A percentile compares a stretch with the other conserved stretches of the same genome.
Evolutionary conservation across 2,888 invertebrate species (phyloP).

Genomic region (Sepioteuthis lessoniana): DNA sequence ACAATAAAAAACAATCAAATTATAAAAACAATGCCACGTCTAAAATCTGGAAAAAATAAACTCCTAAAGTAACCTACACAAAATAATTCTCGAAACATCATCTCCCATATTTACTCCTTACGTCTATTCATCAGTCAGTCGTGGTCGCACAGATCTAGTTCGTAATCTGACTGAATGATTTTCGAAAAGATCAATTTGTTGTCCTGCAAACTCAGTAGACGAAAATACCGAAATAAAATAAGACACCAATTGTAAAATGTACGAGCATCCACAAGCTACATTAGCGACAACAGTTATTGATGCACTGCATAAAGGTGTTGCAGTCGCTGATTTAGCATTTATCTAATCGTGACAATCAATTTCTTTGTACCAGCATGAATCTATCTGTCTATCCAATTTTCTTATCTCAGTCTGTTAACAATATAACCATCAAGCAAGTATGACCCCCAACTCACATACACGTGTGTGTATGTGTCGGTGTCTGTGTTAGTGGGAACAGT

Average conservation of each 20-base stretch:
- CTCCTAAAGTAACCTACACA: no score
- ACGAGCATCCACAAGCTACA: not conserved
- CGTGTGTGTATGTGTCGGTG: no score
- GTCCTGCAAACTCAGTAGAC: not conserved
- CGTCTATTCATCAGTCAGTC: not conserved
- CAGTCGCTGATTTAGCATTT: not conserved
- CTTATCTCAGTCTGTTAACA: not conserved
- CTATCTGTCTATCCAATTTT: not conserved
- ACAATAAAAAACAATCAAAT: no score
- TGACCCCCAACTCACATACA: not conserved
- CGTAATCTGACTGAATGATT: not conserved
- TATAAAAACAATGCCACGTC: no score
- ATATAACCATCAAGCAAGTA: no score
- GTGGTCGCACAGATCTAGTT: not conserved
- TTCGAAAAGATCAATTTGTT: not conserved
- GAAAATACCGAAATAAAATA: not conserved
- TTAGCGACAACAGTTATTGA: not conserved
- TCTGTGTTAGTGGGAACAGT: no score
- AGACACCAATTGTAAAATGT: not conserved
- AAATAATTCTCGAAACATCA: no score
- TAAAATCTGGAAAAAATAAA: no score
- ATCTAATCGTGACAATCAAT: not conserved
- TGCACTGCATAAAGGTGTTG: conserved; percentile 5
- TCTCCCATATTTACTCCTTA: accelerated
- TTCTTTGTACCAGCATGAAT: not conserved